phyloP scores from a whole-genome alignment of 1,140 invertebrate species.

The Leguminivora glycinivorella region DNA sequence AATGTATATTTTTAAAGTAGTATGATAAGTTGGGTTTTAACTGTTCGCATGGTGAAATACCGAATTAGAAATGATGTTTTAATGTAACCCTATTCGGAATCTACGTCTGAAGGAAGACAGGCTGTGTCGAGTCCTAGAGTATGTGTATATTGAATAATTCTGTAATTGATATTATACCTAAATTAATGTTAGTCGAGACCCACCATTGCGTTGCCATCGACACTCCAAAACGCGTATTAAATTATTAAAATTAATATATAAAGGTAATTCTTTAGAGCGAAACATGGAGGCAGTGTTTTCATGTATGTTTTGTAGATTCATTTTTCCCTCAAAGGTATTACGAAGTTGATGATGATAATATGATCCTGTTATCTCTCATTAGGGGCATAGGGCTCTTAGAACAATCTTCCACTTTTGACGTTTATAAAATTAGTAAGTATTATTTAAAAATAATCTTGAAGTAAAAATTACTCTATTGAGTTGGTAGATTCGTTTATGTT shows the following conservation, averaged over 20 bases:
- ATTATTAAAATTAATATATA: conserved; percentile 12
- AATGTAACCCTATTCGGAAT: conserved; percentile 29
- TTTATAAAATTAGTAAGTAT: not conserved
- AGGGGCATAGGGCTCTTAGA: too few relatives aligned
- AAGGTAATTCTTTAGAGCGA: conserved; percentile 11
- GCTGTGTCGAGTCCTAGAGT: conserved; percentile 48
- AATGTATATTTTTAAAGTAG: conserved; percentile 46
- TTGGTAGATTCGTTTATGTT: too few relatives aligned
- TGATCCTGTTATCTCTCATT: too few relatives aligned
- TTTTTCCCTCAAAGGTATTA: not conserved
- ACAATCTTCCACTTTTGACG: too few relatives aligned
- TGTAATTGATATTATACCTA: conserved; percentile 25
- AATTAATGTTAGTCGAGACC: conserved; percentile 19
- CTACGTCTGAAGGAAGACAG: conserved; percentile 36
- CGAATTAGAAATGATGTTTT: conserved; percentile 37
- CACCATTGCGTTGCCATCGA: conserved; percentile 21
- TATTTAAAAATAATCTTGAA: too few relatives aligned
- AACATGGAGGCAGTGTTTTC: not conserved
- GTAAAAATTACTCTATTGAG: too few relatives aligned
- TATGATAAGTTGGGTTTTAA: conserved; percentile 35
- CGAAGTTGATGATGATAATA: too few relatives aligned
- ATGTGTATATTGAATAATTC: conserved; percentile 36
- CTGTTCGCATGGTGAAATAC: conserved; percentile 61
- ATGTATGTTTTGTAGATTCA: not conserved
- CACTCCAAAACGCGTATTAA: conserved; percentile 7